Conservation (phyloP, 2,113 vertebrate genomes). For the Muntiacus muntjak region DNA sequence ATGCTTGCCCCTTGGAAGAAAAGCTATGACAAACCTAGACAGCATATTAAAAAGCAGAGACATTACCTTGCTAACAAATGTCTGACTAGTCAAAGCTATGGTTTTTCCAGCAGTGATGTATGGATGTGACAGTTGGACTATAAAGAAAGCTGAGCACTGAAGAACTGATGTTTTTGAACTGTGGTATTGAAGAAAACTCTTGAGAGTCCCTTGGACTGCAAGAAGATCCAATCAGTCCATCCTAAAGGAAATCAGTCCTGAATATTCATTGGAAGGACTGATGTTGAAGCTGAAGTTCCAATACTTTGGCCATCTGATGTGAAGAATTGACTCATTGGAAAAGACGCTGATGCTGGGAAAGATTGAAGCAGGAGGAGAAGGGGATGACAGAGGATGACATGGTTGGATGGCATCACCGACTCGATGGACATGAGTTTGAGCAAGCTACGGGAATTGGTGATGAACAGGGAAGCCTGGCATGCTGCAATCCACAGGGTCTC, state of each 20-base stretch:
- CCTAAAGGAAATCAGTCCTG: background rate
- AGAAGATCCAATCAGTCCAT: background rate
- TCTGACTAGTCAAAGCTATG: background rate
- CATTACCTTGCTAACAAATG: background rate
- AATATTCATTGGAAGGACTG: background rate
- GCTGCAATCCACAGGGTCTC: background rate
- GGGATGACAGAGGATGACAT: background rate
- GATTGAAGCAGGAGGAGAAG: background rate
- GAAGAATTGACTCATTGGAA: background rate
- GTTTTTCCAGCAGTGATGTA: background rate
- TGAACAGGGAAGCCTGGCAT: fast-evolving
- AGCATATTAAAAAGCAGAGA: background rate
- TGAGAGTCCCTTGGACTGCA: background rate
- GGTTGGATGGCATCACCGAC: background rate
- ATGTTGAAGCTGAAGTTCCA: background rate
- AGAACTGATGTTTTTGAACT: background rate
- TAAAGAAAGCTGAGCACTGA: background rate
- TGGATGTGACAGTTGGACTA: background rate
- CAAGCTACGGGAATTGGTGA: background rate
- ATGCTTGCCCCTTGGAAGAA: background rate
- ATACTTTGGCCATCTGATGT: background rate
- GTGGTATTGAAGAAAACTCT: background rate
- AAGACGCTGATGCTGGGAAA: background rate
- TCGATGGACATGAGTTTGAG: background rate
- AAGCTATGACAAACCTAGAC: background rate